Percentiles rank a stretch among this genome's conserved stretches.
phyloP scores from a whole-genome alignment of 2,113 vertebrate genomes.

The Butastur rufipennis region DNA sequence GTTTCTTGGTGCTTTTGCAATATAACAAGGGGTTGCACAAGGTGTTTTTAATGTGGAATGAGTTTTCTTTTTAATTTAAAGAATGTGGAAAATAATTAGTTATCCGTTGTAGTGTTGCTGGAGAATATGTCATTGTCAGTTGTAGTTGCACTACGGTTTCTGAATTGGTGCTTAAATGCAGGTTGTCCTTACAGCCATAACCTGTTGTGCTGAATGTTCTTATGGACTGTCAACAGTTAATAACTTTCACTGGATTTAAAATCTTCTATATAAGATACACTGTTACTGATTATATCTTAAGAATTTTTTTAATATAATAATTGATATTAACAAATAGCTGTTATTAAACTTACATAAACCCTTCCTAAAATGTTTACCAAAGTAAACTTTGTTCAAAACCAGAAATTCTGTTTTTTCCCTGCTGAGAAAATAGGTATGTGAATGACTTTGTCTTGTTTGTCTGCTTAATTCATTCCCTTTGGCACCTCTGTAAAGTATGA shows the following conservation, averaged over 20 bases:
- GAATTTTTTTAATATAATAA: background rate
- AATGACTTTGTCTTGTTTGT: background rate
- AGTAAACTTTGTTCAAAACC: background rate
- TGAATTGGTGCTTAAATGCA: background rate
- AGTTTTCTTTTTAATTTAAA: background rate
- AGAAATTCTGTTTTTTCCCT: background rate
- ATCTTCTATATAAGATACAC: background rate
- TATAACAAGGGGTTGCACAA: background rate
- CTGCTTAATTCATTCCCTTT: background rate
- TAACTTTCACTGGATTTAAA: background rate
- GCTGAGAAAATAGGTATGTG: background rate
- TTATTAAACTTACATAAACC: background rate
- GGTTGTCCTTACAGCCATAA: background rate
- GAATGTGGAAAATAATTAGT: background rate
- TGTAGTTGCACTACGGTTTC: background rate
- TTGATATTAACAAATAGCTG: background rate
- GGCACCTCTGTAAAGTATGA: background rate
- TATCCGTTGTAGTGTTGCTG: rapidly evolving
- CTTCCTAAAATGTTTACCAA: background rate
- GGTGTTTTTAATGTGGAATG: background rate
- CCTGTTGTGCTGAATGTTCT: background rate
- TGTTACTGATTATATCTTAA: background rate
- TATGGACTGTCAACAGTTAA: background rate
- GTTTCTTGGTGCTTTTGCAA: background rate
- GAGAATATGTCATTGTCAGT: background rate